Conservation (phyloP, 2,797 vertebrate genomes). For the Rhodeus uyekii region DNA sequence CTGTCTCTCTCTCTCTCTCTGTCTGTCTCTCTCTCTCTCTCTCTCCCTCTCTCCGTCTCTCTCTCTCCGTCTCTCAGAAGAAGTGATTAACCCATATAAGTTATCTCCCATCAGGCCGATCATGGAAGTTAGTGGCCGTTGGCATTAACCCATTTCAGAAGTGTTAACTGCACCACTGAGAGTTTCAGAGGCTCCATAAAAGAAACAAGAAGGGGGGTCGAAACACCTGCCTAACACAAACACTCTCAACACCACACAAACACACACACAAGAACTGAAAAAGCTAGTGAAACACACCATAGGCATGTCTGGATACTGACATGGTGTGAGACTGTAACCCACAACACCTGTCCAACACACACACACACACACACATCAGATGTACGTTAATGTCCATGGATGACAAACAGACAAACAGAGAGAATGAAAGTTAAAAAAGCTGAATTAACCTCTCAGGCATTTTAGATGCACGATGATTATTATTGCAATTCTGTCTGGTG, state of each 20-base stretch:
- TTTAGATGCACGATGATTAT: neutral
- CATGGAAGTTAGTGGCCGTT: neutral
- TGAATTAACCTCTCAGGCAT: neutral
- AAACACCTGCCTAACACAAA: constrained; percentile 28
- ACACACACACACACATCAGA: neutral
- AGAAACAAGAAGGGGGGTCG: neutral
- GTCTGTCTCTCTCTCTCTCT: too few relatives aligned
- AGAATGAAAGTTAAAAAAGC: neutral
- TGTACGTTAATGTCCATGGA: neutral
- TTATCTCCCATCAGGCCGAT: constrained; percentile 7
- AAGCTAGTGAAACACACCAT: constrained; percentile 27
- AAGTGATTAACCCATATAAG: too few relatives aligned
- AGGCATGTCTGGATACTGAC: neutral
- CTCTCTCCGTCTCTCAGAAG: constrained; percentile 17
- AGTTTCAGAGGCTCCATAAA: constrained; percentile 26
- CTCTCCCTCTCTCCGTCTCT: too few relatives aligned
- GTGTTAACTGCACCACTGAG: constrained; percentile 39
- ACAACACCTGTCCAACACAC: constrained; percentile 37
- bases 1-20: too few relatives aligned
- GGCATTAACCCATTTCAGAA: constrained; percentile 13
- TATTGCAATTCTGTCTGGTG: neutral
- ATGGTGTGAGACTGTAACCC: neutral
- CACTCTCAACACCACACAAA: neutral
- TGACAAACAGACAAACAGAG: neutral
- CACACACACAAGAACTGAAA: constrained; percentile 23